phyloP scores from a whole-genome alignment of 1,140 invertebrate species.

The Metopolophium dirhodum region DNA sequence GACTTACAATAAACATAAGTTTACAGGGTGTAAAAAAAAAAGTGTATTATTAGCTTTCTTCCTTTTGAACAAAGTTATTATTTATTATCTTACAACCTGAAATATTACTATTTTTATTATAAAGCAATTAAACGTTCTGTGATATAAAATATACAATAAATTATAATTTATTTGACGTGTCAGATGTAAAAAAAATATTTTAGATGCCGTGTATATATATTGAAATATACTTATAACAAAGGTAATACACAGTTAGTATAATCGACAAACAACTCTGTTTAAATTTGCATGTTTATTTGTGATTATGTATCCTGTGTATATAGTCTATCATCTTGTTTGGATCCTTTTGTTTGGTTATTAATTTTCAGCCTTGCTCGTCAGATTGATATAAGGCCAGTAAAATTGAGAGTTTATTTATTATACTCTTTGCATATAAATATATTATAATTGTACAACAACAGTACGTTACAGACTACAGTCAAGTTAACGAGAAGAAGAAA shows the following conservation, averaged over 20 bases:
- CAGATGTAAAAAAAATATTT: background rate
- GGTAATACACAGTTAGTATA: background rate
- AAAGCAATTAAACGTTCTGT: background rate
- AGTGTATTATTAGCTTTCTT: background rate
- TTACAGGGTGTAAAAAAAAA: background rate
- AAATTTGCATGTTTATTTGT: background rate
- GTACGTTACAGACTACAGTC: background rate
- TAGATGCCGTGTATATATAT: background rate
- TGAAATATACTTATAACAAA: background rate
- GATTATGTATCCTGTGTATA: background rate
- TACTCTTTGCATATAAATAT: background rate
- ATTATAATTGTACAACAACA: background rate
- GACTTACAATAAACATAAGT: background rate
- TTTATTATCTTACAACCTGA: background rate
- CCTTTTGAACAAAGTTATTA: background rate
- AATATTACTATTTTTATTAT: background rate
- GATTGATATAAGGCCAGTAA: background rate
- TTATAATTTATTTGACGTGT: slow-evolving; percentile 4
- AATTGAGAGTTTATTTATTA: background rate
- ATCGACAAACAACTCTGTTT: slow-evolving; percentile 26
- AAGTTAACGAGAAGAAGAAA: background rate
- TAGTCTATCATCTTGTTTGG: background rate
- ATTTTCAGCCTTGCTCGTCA: background rate
- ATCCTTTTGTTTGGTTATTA: background rate
- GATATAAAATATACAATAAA: background rate